A percentile compares a stretch with the other conserved stretches of the same genome.
These are phyloP conservation scores for Actinostola sp. DNA, from an alignment of 92 coral and sea anemone genomes.

Conservation along the genomic window DNA sequence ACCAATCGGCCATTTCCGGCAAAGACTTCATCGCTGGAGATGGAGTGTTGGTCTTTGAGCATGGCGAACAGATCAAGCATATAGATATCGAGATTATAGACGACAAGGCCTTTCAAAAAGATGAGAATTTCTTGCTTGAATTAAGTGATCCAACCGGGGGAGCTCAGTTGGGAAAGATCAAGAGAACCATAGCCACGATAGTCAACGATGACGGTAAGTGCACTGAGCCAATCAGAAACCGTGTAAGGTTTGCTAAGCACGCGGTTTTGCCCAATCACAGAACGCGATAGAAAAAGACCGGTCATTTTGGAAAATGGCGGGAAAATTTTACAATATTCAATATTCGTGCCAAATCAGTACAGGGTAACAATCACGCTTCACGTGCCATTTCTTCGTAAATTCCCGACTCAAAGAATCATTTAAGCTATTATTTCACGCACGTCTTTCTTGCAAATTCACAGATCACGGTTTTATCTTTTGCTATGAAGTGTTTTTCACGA, in stretches of 20 bases:
- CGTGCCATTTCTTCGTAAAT: no score
- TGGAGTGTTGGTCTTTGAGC: conserved; percentile 82
- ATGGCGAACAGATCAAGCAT: conserved; percentile 85
- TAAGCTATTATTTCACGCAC: no score
- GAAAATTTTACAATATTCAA: background rate
- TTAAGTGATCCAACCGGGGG: conserved; percentile 85
- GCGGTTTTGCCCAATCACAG: no score
- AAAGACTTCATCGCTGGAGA: conserved; percentile 85
- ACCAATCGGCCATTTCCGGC: conserved; percentile 90
- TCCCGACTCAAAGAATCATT: no score
- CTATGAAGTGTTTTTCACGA: no score
- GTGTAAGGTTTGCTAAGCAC: background rate
- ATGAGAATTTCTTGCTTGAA: conserved; percentile 82
- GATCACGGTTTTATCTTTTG: no score
- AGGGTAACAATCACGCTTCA: no score
- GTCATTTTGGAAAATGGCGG: conserved; percentile 5
- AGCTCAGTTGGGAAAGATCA: conserved; percentile 79
- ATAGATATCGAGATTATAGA: conserved; percentile 84
- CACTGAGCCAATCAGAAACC: conserved; percentile 1
- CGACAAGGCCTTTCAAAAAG: conserved; percentile 95
- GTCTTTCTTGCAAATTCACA: no score
- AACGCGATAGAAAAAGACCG: no score
- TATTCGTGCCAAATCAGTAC: no score
- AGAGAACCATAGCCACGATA: conserved; percentile 77
- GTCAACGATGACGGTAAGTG: conserved; percentile 94